phyloP scores from a whole-genome alignment of 1,140 invertebrate species.

The Delia radicum region DNA sequence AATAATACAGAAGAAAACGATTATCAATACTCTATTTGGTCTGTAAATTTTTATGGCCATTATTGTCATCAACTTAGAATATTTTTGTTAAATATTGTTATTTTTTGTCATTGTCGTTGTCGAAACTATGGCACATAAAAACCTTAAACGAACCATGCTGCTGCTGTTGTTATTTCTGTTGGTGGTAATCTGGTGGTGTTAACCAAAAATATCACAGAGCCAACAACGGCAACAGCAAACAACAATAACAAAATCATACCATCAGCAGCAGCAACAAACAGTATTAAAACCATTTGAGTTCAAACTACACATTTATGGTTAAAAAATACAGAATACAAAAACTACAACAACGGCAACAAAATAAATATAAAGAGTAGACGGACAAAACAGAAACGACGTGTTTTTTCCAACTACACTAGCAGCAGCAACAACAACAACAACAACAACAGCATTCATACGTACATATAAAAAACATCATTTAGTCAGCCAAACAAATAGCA shows the following conservation, averaged over 20 bases:
- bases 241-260: neutral
- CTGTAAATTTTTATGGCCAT: slow-evolving; percentile 9
- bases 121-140: no score
- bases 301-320: slow-evolving; percentile 17
- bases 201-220: slow-evolving; percentile 2
- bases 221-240: neutral
- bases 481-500: neutral
- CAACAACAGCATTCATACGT: neutral
- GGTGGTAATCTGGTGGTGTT: neutral
- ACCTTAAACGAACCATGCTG: neutral
- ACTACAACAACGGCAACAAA: neutral
- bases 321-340: neutral
- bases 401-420: neutral
- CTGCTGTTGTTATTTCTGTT: neutral
- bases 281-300: slow-evolving; percentile 16
- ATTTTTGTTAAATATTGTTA: no score
- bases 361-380: neutral
- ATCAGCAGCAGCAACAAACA: neutral
- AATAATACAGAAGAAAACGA: no score
- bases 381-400: neutral
- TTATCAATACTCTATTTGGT: no score
- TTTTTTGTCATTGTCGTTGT: no score
- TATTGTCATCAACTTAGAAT: neutral
- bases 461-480: neutral
- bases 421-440: neutral